These are phyloP conservation scores for Ectobius pallidus DNA, from an alignment of 2,888 invertebrate species.

Conservation along the genomic window DNA sequence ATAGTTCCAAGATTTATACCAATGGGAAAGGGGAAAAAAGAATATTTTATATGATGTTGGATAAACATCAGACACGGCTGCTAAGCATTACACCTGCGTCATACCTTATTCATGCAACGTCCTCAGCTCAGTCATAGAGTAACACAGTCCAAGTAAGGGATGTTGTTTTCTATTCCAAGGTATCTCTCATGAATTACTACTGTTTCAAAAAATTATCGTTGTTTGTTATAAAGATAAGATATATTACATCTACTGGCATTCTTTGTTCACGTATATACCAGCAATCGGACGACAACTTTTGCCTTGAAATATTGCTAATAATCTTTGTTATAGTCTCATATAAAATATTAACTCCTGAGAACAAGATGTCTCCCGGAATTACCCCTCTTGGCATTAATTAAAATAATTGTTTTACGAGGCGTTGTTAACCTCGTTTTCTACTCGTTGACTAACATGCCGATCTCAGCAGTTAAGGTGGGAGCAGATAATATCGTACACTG, in stretches of 20 bases:
- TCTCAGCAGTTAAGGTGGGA: too few species aligned
- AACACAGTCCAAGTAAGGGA: neutral
- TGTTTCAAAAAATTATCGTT: conserved; percentile 8
- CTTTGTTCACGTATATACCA: neutral
- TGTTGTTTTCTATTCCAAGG: neutral
- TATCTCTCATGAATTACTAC: neutral
- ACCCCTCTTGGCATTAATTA: neutral
- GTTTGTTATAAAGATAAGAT: neutral
- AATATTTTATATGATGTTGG: neutral
- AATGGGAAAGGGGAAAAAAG: too few species aligned
- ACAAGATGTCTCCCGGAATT: neutral
- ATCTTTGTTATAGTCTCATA: neutral
- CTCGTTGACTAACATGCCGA: neutral
- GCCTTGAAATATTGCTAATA: neutral
- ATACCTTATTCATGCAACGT: conserved; percentile 7
- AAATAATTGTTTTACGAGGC: neutral
- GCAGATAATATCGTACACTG: too few species aligned
- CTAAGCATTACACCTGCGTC: neutral
- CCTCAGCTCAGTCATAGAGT: neutral
- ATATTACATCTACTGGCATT: neutral
- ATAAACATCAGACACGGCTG: neutral
- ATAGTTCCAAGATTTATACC: too few species aligned
- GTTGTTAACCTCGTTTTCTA: neutral
- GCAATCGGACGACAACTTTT: neutral
- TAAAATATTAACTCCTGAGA: conserved; percentile 1